Conservation (phyloP, 2,888 invertebrate species). For the Drosophila demipolita region DNA sequence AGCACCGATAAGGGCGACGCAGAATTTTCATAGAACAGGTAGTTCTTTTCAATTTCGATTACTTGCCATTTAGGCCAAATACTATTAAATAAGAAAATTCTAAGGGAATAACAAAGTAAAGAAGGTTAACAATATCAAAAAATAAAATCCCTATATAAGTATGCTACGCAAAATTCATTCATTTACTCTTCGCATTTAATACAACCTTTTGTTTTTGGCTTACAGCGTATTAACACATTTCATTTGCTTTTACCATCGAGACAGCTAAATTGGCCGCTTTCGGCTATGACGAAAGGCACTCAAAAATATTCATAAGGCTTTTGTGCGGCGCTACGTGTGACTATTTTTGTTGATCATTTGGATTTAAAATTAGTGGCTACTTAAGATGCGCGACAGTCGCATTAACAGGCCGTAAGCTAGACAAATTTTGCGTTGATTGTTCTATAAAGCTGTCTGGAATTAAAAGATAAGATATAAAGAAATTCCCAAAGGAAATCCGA, state of each 20-base stretch:
- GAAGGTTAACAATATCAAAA: not conserved
- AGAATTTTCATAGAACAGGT: slow-evolving; percentile 36
- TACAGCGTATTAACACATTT: slow-evolving; percentile 36
- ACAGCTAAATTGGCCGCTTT: slow-evolving; percentile 51
- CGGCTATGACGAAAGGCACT: slow-evolving; percentile 36
- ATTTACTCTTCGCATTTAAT: not conserved
- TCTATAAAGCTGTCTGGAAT: not conserved
- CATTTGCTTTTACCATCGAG: slow-evolving; percentile 49
- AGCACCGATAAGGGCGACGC: slow-evolving; percentile 4
- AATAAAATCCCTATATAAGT: not conserved
- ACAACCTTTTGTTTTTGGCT: slow-evolving; percentile 9
- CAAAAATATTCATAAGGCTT: slow-evolving; percentile 37
- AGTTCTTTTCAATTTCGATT: slow-evolving; percentile 58
- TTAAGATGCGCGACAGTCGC: slow-evolving; percentile 55
- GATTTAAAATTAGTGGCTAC: slow-evolving; percentile 73
- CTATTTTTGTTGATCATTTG: slow-evolving; percentile 42
- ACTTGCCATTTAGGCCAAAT: slow-evolving; percentile 20
- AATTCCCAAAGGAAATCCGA: not conserved
- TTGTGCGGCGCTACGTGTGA: slow-evolving; percentile 37
- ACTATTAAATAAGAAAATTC: not conserved
- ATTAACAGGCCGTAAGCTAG: slow-evolving; percentile 35
- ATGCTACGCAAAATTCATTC: not conserved
- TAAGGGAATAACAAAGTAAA: not conserved
- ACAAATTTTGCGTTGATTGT: slow-evolving; percentile 29
- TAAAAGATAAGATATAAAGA: slow-evolving; percentile 8